These are phyloP conservation scores for Schizotus pectinicornis DNA, from an alignment of 2,888 invertebrate genomes.

Conservation along the genomic window DNA sequence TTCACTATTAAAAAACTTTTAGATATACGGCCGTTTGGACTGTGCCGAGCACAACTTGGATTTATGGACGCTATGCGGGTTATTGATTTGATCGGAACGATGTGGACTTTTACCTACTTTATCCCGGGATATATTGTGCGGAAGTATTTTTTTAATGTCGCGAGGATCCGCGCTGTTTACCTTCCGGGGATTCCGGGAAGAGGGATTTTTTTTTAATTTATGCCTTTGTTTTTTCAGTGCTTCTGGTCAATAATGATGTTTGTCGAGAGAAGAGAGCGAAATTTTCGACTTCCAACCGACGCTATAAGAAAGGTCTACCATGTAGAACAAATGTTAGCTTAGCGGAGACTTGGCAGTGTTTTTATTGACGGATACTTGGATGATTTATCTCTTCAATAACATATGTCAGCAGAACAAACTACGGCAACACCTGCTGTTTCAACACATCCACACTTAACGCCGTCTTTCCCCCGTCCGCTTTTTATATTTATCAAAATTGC, in stretches of 20 bases:
- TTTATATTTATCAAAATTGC: constrained; percentile 15
- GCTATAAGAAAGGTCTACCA: constrained; percentile 19
- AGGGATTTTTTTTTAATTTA: constrained; percentile 34
- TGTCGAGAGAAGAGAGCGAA: neutral
- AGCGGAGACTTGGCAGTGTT: constrained; percentile 33
- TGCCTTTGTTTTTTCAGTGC: constrained; percentile 33
- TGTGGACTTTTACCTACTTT: constrained; percentile 44
- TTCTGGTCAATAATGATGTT: constrained; percentile 1
- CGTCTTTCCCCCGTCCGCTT: constrained; percentile 10
- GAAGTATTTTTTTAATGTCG: constrained; percentile 24
- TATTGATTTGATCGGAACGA: constrained; percentile 51
- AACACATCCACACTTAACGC: constrained; percentile 33
- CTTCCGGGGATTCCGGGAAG: constrained; percentile 16
- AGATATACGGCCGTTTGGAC: constrained; percentile 49
- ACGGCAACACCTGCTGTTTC: constrained; percentile 43
- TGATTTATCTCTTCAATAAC: constrained; percentile 48
- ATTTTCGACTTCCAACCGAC: constrained; percentile 7
- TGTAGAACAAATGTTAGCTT: constrained; percentile 38
- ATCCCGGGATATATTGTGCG: constrained; percentile 34
- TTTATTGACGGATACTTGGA: constrained; percentile 43
- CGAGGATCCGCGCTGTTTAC: constrained; percentile 16
- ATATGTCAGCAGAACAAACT: constrained; percentile 44
- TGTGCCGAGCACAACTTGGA: constrained; percentile 43
- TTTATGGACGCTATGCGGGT: constrained; percentile 49
- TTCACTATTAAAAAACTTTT: constrained; percentile 55